These are phyloP conservation scores for Melipona bicolor DNA, from an alignment of 2,888 invertebrate species.

Conservation along the genomic window DNA sequence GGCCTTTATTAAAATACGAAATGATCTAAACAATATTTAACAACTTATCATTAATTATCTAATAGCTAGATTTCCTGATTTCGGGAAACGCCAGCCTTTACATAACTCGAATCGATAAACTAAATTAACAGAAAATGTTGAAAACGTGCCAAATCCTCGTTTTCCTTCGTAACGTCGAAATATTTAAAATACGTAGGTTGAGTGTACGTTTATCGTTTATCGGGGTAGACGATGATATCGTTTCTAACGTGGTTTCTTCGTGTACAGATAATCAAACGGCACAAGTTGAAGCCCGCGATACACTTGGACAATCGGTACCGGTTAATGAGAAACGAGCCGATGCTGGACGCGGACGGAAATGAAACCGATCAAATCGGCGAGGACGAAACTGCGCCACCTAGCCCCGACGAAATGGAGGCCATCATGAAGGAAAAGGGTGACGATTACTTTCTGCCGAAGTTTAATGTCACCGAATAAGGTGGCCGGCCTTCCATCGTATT, in stretches of 20 bases:
- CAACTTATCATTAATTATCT: too few species aligned
- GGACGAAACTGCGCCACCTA: slow-evolving; percentile 22
- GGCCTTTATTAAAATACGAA: too few species aligned
- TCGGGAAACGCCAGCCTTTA: too few species aligned
- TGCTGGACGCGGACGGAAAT: slow-evolving; percentile 78
- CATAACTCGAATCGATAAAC: too few species aligned
- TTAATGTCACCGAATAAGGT: not conserved
- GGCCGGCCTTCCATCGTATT: not conserved
- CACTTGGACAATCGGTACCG: slow-evolving; percentile 82
- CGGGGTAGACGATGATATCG: not conserved
- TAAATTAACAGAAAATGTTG: too few species aligned
- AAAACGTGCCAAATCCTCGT: too few species aligned
- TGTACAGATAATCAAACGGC: slow-evolving; percentile 67
- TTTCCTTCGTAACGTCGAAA: too few species aligned
- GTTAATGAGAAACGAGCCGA: slow-evolving; percentile 77
- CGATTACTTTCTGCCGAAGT: not conserved
- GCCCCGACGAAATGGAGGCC: not conserved
- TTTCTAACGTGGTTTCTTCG: slow-evolving; percentile 3
- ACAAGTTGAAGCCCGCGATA: slow-evolving; percentile 72
- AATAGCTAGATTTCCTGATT: too few species aligned
- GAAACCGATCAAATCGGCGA: slow-evolving; percentile 75
- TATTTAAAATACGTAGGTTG: too few species aligned
- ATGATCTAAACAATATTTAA: too few species aligned
- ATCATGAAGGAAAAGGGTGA: not conserved
- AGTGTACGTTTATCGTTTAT: too few species aligned